Evolutionary conservation across 30 jellyfish, hydroid and myxozoan species (phyloP), one percentile per base, ranked within the genome.

Genomic region (Nemopilema nomurai): DNA sequence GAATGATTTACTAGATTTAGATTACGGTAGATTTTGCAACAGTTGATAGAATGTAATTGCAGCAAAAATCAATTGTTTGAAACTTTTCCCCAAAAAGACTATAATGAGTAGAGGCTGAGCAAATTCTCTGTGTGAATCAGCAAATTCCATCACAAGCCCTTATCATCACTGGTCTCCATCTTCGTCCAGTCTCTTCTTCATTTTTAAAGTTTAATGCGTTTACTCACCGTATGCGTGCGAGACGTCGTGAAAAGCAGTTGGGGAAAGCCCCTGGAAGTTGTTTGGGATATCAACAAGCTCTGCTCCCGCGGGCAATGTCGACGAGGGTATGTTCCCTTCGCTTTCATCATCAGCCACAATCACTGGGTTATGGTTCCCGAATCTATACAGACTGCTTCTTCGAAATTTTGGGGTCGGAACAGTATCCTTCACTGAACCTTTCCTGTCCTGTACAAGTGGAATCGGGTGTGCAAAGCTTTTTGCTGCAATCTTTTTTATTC

Each of bases 401-500:
- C 92, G 74, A 74, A 21, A 53, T 28, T 83, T 83, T 22, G 70
- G 80, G 0, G 86, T 57, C 20, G 82, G 92, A 20, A 62, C 71
- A 25, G 63, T 49, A 18, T 63, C 76, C 71, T 77, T 62, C 25
- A 4, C 74, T 0, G 72, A 21, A 28, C 74, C 62, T 13, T 49
- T 65, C 28, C 30, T 84, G 16, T 69, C 87, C n/a, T 50, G 68
- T 25, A 92, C 86, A 24, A 70, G 28, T 28, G 51, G 66, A 51
- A 72, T 50, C 24, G 73, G 67, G 62, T 78, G 83, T 21, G 90
- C 73, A 67, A 84, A 84, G 30, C 86, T 82, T 29, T 84, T 90
- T 1, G 95, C 97, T 24, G 81, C 76, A 16, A 90, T 27, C 32
- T 73, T 27, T 67, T 71, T 94, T 8, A 90, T 85, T 71, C 94